Evolutionary conservation across 2,113 vertebrate species (phyloP).

Genomic region (Micronisus gabar): DNA sequence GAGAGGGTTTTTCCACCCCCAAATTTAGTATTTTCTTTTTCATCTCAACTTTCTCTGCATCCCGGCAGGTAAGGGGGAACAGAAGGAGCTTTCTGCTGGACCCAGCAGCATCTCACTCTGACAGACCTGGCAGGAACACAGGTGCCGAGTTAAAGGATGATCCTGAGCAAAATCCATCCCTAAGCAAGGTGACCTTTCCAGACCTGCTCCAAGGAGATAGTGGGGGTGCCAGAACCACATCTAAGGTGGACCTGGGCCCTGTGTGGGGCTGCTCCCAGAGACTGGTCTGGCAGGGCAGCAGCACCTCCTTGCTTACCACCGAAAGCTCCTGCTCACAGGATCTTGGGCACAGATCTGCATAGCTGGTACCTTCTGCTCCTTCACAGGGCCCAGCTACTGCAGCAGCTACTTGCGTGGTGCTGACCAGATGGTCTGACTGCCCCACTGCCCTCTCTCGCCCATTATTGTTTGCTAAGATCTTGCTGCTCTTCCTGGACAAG

Average conservation of each 20-base stretch:
- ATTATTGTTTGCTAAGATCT: neutral
- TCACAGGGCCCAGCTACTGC: neutral
- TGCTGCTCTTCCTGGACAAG: neutral
- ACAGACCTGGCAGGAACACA: neutral
- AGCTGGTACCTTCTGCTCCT: neutral
- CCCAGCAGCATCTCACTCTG: neutral
- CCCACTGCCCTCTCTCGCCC: neutral
- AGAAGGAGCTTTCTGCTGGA: neutral
- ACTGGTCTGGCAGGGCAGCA: neutral
- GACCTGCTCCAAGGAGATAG: neutral
- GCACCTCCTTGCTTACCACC: neutral
- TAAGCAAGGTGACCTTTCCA: neutral
- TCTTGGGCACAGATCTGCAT: neutral
- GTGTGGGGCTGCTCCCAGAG: neutral
- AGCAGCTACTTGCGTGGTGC: neutral
- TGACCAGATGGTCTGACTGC: neutral
- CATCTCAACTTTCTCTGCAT: neutral
- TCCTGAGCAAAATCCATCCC: neutral
- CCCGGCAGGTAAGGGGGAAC: neutral
- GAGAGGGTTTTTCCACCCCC: neutral
- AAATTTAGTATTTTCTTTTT: neutral
- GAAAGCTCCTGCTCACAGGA: neutral
- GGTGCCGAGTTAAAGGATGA: neutral
- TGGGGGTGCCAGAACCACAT: neutral
- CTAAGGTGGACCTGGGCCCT: neutral